Evolutionary conservation across 2,113 vertebrate genomes (phyloP).

Genomic region (Phoenicopterus ruber): DNA sequence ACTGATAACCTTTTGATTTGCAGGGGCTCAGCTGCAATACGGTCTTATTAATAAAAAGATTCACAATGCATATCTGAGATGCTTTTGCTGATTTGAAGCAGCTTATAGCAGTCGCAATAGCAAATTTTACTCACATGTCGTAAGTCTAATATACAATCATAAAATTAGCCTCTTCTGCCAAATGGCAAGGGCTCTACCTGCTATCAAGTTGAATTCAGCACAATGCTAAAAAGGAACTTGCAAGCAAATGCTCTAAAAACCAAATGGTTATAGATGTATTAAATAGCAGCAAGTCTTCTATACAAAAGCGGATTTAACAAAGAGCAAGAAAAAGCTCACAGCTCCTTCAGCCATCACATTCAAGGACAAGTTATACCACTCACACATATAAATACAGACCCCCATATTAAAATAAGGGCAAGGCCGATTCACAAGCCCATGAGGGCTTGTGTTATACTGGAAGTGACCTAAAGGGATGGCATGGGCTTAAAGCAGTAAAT

Average conservation of each 20-base stretch:
- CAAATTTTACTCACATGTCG: neutral
- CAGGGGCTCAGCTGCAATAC: neutral
- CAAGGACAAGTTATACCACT: neutral
- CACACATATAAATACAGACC: neutral
- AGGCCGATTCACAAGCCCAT: neutral
- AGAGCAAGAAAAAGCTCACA: neutral
- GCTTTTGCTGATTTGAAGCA: neutral
- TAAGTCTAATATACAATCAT: neutral
- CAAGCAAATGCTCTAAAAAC: neutral
- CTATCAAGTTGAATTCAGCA: neutral
- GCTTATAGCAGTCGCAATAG: neutral
- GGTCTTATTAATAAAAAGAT: neutral
- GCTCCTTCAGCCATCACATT: neutral
- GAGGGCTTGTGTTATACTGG: neutral
- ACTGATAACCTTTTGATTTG: neutral
- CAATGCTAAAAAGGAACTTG: neutral
- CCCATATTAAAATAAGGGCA: neutral
- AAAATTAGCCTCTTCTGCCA: neutral
- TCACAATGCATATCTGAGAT: neutral
- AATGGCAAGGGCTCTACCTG: neutral
- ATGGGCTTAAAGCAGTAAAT: neutral
- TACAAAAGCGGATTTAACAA: neutral
- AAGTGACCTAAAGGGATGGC: neutral
- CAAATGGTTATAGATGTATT: neutral
- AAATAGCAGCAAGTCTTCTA: neutral